phyloP scores from a whole-genome alignment of 2,797 vertebrate genomes.

The Ctenosaura bakeri region DNA sequence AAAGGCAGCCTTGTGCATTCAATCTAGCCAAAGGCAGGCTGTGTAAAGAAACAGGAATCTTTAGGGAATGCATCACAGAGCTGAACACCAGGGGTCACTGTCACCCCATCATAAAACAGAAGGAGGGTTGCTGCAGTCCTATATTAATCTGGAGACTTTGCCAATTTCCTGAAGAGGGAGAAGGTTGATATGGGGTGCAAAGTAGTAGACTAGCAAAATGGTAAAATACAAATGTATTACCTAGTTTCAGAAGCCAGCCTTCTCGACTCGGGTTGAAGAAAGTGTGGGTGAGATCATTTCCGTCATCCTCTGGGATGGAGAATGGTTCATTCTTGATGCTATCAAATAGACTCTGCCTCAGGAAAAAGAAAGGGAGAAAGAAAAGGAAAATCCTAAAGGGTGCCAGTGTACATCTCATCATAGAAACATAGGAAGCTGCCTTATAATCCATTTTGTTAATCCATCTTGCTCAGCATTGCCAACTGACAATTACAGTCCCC shows the following conservation, averaged over 20 bases:
- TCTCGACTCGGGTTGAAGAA: conserved; percentile 96
- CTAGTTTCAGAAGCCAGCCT: conserved; percentile 95
- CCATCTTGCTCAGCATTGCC: background rate
- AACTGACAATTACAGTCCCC: background rate
- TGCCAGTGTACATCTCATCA: background rate
- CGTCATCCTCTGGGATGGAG: conserved; percentile 94
- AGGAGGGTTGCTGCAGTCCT: conserved; percentile 58
- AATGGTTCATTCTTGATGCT: conserved; percentile 94
- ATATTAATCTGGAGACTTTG: conserved; percentile 72
- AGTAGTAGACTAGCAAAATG: rapidly evolving
- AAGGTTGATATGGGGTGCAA: background rate
- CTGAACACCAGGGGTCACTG: conserved; percentile 75
- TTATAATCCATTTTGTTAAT: background rate
- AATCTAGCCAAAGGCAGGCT: background rate
- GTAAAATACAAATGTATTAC: conserved; percentile 72
- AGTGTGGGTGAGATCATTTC: conserved; percentile 93
- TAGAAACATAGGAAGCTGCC: background rate
- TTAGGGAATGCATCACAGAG: conserved; percentile 12
- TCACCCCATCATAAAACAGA: background rate
- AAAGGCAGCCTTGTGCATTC: background rate
- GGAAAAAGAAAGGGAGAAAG: background rate
- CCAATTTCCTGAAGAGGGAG: conserved; percentile 42
- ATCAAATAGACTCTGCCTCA: conserved; percentile 89
- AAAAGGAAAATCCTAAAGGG: background rate
- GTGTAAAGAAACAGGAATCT: background rate